phyloP scores from a whole-genome alignment of 2,888 invertebrate species.

The Marasmarcha lunaedactyla region DNA sequence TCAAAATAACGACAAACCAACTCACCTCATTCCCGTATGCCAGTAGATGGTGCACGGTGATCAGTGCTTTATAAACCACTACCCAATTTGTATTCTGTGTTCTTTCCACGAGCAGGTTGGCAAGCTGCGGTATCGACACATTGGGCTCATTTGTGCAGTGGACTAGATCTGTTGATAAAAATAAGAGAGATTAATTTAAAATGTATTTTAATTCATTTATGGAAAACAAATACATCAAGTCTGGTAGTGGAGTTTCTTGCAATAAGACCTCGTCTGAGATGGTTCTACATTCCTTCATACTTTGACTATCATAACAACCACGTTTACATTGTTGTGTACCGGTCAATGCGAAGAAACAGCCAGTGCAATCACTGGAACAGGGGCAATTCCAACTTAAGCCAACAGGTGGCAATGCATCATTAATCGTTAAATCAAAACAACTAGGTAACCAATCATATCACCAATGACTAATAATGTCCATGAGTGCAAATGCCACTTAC shows the following conservation, averaged over 20 bases:
- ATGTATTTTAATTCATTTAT: background rate
- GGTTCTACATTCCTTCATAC: too few species aligned
- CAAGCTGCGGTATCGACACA: constrained; percentile 98
- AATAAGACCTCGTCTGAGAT: too few species aligned
- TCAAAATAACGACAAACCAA: constrained; percentile 5
- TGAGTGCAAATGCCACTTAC: too few species aligned
- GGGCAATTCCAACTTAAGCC: too few species aligned
- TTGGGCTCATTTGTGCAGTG: constrained; percentile 99
- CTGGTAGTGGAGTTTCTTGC: background rate
- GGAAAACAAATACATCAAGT: too few species aligned
- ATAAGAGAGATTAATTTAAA: background rate
- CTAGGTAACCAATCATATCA: too few species aligned
- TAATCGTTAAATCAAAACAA: too few species aligned
- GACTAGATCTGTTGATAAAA: constrained; percentile 86
- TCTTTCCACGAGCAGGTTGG: constrained; percentile 96
- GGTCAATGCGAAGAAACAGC: too few species aligned
- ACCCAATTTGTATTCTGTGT: constrained; percentile 99
- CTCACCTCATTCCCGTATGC: constrained; percentile 99
- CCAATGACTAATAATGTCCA: too few species aligned
- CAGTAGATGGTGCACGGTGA: constrained; percentile 98
- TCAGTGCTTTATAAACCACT: constrained; percentile 97
- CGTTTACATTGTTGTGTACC: background rate
- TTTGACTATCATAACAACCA: background rate
- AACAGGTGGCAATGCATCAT: too few species aligned
- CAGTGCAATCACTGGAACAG: too few species aligned